These are phyloP conservation scores for Orthosia incerta DNA, from an alignment of 2,888 invertebrate species.

Conservation along the genomic window DNA sequence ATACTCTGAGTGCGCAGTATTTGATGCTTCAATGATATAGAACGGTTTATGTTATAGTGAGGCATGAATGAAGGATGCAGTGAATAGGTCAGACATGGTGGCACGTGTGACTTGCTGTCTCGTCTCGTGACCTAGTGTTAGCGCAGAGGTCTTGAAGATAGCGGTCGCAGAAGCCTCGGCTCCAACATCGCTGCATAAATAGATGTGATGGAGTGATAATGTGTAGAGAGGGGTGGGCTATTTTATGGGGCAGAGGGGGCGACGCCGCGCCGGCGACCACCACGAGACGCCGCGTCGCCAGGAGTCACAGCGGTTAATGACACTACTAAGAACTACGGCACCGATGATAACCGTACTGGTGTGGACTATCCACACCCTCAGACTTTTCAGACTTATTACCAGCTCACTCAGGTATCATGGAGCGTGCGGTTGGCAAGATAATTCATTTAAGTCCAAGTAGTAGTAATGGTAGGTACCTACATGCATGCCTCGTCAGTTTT, in stretches of 20 bases:
- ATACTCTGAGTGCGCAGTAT: not conserved
- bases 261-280: conserved; percentile 37
- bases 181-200: conserved; percentile 41
- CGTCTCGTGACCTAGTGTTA: not conserved
- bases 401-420: no score
- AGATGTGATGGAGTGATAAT: conserved; percentile 41
- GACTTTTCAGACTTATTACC: no score
- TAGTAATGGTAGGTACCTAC: no score
- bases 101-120: not conserved
- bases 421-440: no score
- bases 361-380: no score
- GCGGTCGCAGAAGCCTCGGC: not conserved
- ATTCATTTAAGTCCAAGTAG: no score
- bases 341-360: no score
- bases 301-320: not conserved
- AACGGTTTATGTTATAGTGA: not conserved
- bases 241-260: not conserved
- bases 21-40: not conserved
- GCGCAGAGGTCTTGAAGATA: not conserved
- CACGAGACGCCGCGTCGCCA: conserved; percentile 65
- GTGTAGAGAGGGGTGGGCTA: conserved; percentile 7
- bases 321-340: not conserved
- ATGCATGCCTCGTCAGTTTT: no score
- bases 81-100: not conserved
- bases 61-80: not conserved